Conservation (phyloP, 2,888 invertebrate genomes). For the Molanna angustata region DNA sequence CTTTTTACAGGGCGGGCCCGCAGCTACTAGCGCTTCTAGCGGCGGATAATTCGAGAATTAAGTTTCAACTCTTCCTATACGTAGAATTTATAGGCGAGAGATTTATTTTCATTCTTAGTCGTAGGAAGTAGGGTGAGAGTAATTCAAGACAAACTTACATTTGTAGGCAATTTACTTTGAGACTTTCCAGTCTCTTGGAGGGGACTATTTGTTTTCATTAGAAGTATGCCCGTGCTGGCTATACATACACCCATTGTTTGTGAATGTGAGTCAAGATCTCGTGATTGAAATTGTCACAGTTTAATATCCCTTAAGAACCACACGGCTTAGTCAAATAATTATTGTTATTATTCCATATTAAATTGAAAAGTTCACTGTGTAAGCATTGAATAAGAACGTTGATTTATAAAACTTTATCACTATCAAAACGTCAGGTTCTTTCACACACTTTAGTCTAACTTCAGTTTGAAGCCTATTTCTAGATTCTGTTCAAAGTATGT, state of each 20-base stretch:
- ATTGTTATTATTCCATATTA: no score
- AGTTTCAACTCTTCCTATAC: constrained; percentile 29
- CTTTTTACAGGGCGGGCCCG: no score
- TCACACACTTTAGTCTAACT: no score
- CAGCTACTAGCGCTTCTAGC: no score
- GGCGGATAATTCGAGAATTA: constrained; percentile 31
- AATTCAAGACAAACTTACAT: constrained; percentile 32
- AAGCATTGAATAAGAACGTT: no score
- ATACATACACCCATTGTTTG: constrained; percentile 17
- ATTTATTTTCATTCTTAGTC: constrained; percentile 33
- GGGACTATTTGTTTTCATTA: constrained; percentile 32
- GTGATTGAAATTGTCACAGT: constrained; percentile 12
- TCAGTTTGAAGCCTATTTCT: no score
- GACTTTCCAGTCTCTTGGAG: constrained; percentile 26
- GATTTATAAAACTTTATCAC: no score
- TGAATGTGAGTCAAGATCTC: constrained; percentile 12
- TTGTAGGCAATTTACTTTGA: constrained; percentile 33
- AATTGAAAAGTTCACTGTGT: no score
- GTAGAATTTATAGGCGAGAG: constrained; percentile 31
- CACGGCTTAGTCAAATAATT: no score
- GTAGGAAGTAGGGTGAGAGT: constrained; percentile 25
- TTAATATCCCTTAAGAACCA: no score
- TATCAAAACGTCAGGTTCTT: no score
- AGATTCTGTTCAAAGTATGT: no score
- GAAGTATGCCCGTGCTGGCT: constrained; percentile 7